Conservation (phyloP, 2,797 vertebrate species). For the Betta splendens region DNA sequence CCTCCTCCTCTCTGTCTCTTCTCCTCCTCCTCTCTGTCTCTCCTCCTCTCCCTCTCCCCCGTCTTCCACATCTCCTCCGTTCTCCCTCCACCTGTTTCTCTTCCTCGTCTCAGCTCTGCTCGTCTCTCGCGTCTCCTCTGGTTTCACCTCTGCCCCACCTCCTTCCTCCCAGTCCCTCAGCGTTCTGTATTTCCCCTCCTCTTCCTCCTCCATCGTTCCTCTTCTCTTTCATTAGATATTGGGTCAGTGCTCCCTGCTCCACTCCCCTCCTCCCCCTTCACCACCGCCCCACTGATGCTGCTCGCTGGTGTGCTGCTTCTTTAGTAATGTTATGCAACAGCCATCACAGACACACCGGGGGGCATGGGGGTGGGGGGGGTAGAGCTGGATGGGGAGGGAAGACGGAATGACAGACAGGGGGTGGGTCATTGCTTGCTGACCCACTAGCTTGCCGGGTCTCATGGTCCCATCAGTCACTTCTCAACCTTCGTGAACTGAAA, state of each 20-base stretch:
- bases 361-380: constrained; percentile 12
- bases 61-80: not conserved
- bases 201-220: constrained; percentile 32
- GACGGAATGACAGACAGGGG: not conserved
- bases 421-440: constrained; percentile 46
- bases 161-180: constrained; percentile 2
- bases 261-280: not conserved
- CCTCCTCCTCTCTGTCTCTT: constrained; percentile 64
- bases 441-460: constrained; percentile 36
- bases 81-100: not conserved
- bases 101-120: constrained; percentile 16
- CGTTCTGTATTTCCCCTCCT: constrained; percentile 12
- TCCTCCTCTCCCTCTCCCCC: not conserved
- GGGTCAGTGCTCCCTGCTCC: constrained; percentile 61
- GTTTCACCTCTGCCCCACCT: constrained; percentile 26
- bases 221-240: constrained; percentile 60
- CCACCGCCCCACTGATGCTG: constrained; percentile 5
- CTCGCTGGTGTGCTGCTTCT: constrained; percentile 58
- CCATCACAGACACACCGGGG: constrained; percentile 59
- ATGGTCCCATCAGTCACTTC: constrained; percentile 23
- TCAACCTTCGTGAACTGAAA: constrained; percentile 37
- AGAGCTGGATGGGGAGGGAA: constrained; percentile 14
- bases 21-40: constrained; percentile 46
- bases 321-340: constrained; percentile 73
- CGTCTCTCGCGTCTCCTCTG: constrained; percentile 8